These are phyloP conservation scores for Dioctria linearis DNA, from an alignment of 2,888 invertebrate species.

Conservation along the genomic window DNA sequence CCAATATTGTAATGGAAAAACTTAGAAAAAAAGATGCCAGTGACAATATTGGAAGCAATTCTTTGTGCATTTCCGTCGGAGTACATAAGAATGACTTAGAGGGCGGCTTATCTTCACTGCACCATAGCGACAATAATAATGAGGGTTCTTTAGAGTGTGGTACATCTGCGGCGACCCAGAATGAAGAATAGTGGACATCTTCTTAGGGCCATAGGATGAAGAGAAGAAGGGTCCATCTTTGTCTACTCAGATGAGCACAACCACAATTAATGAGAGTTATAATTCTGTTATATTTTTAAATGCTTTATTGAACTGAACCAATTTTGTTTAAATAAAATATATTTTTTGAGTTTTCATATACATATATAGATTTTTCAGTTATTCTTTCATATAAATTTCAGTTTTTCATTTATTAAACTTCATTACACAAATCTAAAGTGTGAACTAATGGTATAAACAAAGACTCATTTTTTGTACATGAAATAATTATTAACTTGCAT, in stretches of 20 bases:
- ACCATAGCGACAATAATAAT: background rate
- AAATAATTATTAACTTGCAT: background rate
- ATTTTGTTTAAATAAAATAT: background rate
- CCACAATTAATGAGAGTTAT: too few species aligned
- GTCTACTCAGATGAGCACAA: too few species aligned
- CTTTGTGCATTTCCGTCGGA: background rate
- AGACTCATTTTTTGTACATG: background rate
- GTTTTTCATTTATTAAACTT: background rate
- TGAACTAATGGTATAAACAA: slow-evolving; percentile 1
- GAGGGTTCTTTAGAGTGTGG: too few species aligned
- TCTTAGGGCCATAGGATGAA: too few species aligned
- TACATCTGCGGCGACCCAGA: too few species aligned
- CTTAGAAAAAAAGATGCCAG: background rate
- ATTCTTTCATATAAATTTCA: too few species aligned
- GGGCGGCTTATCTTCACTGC: background rate
- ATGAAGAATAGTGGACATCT: too few species aligned
- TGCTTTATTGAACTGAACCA: background rate
- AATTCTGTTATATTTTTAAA: too few species aligned
- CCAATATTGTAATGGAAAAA: background rate
- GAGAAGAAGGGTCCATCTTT: too few species aligned
- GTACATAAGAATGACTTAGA: background rate
- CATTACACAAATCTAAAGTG: background rate
- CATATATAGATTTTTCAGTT: background rate
- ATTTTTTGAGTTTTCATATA: background rate
- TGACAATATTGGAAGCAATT: background rate